Evolutionary conservation across 2,888 invertebrate genomes (phyloP).

Genomic region (Eudemis profundana): DNA sequence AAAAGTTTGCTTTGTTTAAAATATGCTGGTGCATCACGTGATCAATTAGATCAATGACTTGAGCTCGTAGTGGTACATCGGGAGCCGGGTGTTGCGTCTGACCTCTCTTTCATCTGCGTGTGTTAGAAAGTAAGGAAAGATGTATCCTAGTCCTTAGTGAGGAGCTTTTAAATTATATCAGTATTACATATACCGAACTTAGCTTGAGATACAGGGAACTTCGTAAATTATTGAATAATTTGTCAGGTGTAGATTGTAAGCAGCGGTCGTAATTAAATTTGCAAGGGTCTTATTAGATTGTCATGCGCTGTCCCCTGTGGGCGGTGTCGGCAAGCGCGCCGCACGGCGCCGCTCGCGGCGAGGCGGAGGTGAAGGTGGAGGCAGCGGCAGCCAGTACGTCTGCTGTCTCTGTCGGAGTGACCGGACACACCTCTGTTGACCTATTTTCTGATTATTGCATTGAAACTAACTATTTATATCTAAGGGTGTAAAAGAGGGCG

Average conservation of each 20-base stretch:
- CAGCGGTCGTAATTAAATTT: slow-evolving; percentile 62
- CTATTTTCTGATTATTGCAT: slow-evolving; percentile 85
- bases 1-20: background rate
- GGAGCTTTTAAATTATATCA: slow-evolving; percentile 52
- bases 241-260: slow-evolving; percentile 47
- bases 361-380: slow-evolving; percentile 32
- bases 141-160: slow-evolving; percentile 54
- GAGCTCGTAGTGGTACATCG: slow-evolving; percentile 64
- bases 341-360: slow-evolving; percentile 30
- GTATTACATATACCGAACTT: slow-evolving; percentile 47
- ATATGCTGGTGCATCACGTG: slow-evolving; percentile 55
- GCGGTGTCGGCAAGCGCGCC: slow-evolving; percentile 33
- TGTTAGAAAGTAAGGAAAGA: slow-evolving; percentile 69
- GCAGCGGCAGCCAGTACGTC: slow-evolving; percentile 62
- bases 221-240: slow-evolving; percentile 52
- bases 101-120: slow-evolving; percentile 64
- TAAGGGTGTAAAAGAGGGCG: slow-evolving; percentile 76
- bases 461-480: slow-evolving; percentile 80
- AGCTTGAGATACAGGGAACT: slow-evolving; percentile 49
- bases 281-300: slow-evolving; percentile 65
- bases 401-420: slow-evolving; percentile 72
- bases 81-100: slow-evolving; percentile 68
- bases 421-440: slow-evolving; percentile 84
- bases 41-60: slow-evolving; percentile 77
- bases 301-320: slow-evolving; percentile 63